These are phyloP conservation scores for Tillus elongatus DNA, from an alignment of 2,888 invertebrate species.

Conservation along the genomic window DNA sequence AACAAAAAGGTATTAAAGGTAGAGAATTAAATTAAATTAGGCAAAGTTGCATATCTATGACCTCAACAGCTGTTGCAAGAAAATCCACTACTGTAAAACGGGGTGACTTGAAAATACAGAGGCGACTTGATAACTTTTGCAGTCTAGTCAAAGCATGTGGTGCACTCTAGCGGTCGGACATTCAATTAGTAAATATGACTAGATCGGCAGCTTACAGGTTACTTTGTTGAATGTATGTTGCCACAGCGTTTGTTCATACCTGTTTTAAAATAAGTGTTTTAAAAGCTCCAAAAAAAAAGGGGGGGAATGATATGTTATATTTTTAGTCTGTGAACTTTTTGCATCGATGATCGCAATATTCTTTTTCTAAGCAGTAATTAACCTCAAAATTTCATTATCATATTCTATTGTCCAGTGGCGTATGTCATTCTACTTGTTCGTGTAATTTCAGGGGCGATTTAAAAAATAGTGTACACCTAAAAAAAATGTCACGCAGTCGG, in stretches of 20 bases:
- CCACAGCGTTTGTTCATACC: conserved; percentile 5
- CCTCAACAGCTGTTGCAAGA: too few species aligned
- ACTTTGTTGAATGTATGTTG: conserved; percentile 6
- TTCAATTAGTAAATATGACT: conserved; percentile 5
- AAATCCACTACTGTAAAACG: too few species aligned
- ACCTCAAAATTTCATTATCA: conserved; percentile 5
- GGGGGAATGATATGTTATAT: not conserved
- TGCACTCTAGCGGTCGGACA: conserved; percentile 6
- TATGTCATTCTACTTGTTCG: not conserved
- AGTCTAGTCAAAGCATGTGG: conserved; percentile 5
- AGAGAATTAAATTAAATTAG: too few species aligned
- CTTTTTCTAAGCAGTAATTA: conserved; percentile 6
- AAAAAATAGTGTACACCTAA: conserved; percentile 5
- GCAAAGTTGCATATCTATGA: too few species aligned
- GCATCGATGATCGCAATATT: conserved; percentile 5
- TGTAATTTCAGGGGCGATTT: conserved; percentile 8
- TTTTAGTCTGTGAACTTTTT: conserved; percentile 6
- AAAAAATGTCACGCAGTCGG: conserved; percentile 6
- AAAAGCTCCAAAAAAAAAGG: not conserved
- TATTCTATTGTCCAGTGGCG: conserved; percentile 5
- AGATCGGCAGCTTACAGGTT: conserved; percentile 5
- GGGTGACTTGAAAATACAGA: conserved; percentile 8
- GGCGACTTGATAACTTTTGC: too few species aligned
- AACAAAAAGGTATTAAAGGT: too few species aligned
- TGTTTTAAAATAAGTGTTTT: conserved; percentile 3